Conservation (phyloP, 2,113 vertebrate genomes). For the Gallinago jamesoni region DNA sequence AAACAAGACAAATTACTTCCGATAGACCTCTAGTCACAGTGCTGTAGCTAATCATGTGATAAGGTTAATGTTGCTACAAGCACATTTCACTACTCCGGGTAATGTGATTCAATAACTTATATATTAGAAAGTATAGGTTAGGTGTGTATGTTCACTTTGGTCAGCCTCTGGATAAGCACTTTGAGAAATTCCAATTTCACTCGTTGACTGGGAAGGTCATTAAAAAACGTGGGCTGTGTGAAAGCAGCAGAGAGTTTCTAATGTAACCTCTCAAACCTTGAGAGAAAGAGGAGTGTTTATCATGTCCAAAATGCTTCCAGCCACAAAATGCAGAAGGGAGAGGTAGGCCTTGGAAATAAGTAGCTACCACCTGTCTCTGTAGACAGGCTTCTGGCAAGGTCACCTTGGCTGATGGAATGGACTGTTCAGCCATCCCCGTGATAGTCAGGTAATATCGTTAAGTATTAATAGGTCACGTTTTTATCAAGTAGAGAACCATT, state of each 20-base stretch:
- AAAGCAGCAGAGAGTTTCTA: neutral
- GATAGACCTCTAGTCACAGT: neutral
- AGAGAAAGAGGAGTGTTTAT: neutral
- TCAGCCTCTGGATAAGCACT: neutral
- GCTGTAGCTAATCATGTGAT: neutral
- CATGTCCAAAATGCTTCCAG: conserved; percentile 37
- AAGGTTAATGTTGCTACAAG: neutral
- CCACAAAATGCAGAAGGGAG: neutral
- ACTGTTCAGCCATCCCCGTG: neutral
- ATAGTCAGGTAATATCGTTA: neutral
- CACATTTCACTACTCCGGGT: neutral
- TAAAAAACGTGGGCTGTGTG: neutral
- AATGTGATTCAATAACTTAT: neutral
- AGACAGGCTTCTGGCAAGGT: conserved; percentile 23
- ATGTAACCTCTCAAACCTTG: neutral
- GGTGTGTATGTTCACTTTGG: neutral
- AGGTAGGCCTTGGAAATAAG: neutral
- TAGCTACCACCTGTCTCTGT: conserved; percentile 16
- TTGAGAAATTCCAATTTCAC: neutral
- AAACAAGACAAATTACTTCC: neutral
- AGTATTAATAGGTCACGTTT: neutral
- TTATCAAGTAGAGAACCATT: neutral
- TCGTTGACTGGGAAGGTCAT: neutral
- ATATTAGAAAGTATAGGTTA: neutral
- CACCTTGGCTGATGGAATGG: neutral